These are phyloP conservation scores for Drosophila conformis DNA, from an alignment of 2,888 invertebrate species.

Conservation along the genomic window DNA sequence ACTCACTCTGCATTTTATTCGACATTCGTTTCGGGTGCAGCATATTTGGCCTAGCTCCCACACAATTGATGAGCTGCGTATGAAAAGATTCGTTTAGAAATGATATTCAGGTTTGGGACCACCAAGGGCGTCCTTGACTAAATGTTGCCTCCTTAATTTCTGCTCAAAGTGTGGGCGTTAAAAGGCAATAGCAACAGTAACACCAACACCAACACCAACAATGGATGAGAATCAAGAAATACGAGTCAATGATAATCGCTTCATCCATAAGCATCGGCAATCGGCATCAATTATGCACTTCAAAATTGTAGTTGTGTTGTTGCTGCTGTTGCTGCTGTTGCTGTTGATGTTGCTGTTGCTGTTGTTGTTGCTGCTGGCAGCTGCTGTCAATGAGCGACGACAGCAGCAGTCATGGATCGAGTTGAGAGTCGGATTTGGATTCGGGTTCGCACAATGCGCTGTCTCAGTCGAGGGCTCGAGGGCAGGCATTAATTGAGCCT, in stretches of 20 bases:
- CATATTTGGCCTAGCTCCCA: neutral
- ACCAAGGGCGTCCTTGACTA: conserved; percentile 30
- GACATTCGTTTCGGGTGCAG: neutral
- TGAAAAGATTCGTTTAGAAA: neutral
- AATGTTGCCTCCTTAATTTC: conserved; percentile 14
- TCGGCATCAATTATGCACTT: conserved; percentile 69
- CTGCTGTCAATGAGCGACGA: conserved; percentile 40
- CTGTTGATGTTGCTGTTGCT: neutral
- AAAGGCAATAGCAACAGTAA: conserved; percentile 30
- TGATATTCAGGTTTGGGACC: conserved; percentile 20
- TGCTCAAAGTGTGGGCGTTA: conserved; percentile 38
- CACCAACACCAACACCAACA: conserved; percentile 14
- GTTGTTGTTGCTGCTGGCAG: conserved; percentile 21
- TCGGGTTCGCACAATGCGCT: conserved; percentile 15
- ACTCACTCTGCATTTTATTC: neutral
- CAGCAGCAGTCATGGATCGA: conserved; percentile 25
- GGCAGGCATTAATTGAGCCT: conserved; percentile 40
- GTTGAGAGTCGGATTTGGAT: conserved; percentile 1
- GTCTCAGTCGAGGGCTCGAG: conserved; percentile 4
- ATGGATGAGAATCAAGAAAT: conserved; percentile 14
- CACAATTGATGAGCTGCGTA: neutral
- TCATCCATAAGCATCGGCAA: conserved; percentile 44
- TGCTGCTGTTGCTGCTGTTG: conserved; percentile 23
- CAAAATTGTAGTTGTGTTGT: conserved; percentile 61
- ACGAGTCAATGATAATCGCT: conserved; percentile 35